Base-by-base conservation (phyloP, 2,797 vertebrate species). In the Heteromormyrus szaboi region DNA sequence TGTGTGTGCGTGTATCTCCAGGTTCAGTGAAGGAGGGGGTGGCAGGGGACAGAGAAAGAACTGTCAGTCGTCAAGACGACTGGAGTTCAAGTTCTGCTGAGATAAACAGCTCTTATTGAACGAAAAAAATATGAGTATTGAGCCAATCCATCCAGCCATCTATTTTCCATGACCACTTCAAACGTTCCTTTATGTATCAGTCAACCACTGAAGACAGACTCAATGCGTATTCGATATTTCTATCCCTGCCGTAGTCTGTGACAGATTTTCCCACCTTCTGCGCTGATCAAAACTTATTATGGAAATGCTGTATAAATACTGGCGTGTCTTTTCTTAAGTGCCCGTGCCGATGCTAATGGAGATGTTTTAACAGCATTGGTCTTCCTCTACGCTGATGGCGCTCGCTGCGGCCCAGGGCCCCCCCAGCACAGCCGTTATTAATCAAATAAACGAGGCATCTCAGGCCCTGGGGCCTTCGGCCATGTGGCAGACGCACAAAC, bases 31-130 rank as follows among this genome's bases (percentile, higher is more conserved):
- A n/a, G 76, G 76, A 46, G 76, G 76, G 37, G 19, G 76, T 81
- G 33, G 76, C 19, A 41, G 44, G 81, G 89, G 86, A 87, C 59
- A 87, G 85, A 86, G 48, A 33, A 37, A 85, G 33, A 87, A 68
- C 5, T 85, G 84, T 86, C 88, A 19, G 59, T 81, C 88, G 19
- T 68, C 48, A 29, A 33, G 44, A 59, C 79, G 8, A 14, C 1
- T n/a, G 7, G 54, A 85, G 54, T 65, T 65, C 37, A 41, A 22
- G 22, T 65, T 85, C 62, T 59, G 41, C 88, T 59, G 12, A 48
- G 88, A 88, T 59, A 85, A 83, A 85, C 14, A 86, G 83, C 83
- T 53, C 50, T 85, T 59, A 86, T 41, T 59, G 29, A 56, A 17
- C 51, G n/a, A 17, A 33, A 56, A 41, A 4, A 37, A 86, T 41